Conservation (phyloP, 2,797 vertebrate species). For the Anabacerthia variegaticeps region DNA sequence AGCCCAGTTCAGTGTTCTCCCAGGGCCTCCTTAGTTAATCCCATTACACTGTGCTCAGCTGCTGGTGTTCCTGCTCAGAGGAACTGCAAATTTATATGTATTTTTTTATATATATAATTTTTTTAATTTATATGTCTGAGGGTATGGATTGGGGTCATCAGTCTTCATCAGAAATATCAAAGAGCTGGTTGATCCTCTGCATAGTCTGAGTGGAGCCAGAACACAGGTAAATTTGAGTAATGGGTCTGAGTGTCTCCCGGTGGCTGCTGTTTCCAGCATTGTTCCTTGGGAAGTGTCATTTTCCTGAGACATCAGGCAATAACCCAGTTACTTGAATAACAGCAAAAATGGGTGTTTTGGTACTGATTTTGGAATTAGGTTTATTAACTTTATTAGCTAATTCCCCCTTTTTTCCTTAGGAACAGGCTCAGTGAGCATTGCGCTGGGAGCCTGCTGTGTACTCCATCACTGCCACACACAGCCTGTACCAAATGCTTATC, state of each 20-base stretch:
- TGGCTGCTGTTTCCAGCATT: background rate
- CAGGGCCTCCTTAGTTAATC: background rate
- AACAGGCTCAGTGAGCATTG: background rate
- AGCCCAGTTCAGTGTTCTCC: background rate
- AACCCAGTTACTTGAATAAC: background rate
- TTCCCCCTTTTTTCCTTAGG: background rate
- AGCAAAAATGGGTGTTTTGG: background rate
- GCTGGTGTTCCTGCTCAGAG: background rate
- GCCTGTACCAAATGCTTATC: conserved; percentile 47
- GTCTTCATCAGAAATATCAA: background rate
- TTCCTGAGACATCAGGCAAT: background rate
- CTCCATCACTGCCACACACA: conserved; percentile 31
- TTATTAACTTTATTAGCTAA: background rate
- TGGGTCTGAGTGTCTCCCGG: background rate
- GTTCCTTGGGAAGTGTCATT: background rate
- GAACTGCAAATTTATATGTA: background rate
- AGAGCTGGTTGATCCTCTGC: background rate
- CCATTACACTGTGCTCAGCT: rapidly evolving
- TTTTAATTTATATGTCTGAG: background rate
- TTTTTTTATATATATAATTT: background rate
- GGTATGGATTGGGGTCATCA: background rate
- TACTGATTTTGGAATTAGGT: background rate
- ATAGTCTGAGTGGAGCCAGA: background rate
- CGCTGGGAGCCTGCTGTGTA: background rate
- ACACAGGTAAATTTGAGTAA: background rate